These are phyloP conservation scores for Eretmocerus hayati DNA, from an alignment of 2,888 invertebrate genomes.

Conservation along the genomic window DNA sequence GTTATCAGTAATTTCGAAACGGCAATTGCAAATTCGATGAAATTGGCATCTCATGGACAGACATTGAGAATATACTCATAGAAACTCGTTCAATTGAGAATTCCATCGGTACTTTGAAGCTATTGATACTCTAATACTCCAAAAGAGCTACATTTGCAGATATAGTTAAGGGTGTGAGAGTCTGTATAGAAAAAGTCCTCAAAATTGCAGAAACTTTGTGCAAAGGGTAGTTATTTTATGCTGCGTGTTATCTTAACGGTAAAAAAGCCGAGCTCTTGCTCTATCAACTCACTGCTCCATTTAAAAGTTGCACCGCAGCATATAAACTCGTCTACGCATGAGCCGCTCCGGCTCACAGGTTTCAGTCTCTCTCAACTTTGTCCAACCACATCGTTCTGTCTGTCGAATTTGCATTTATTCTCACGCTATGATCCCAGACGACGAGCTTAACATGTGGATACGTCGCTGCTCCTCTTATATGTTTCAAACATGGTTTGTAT, in stretches of 20 bases:
- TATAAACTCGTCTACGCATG: slow-evolving; percentile 13
- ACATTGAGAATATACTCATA: too few species aligned
- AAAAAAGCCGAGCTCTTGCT: slow-evolving; percentile 6
- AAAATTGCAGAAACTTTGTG: not conserved
- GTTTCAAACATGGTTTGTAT: too few species aligned
- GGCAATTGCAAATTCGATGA: too few species aligned
- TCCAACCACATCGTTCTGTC: slow-evolving; percentile 1
- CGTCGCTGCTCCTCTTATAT: not conserved
- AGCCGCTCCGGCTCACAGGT: not conserved
- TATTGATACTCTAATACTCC: too few species aligned
- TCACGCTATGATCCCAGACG: slow-evolving; percentile 1
- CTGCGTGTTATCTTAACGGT: slow-evolving; percentile 19
- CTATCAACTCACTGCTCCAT: not conserved
- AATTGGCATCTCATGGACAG: too few species aligned
- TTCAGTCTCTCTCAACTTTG: not conserved
- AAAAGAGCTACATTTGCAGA: not conserved
- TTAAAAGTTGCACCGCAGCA: slow-evolving; percentile 11
- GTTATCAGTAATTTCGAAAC: too few species aligned
- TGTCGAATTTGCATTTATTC: slow-evolving; percentile 4
- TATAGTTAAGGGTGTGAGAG: not conserved
- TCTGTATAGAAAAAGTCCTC: not conserved
- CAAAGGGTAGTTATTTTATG: slow-evolving; percentile 18
- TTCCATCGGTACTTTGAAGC: too few species aligned
- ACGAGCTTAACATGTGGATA: not conserved
- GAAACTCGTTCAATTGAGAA: too few species aligned